phyloP scores from a whole-genome alignment of 2,113 vertebrate genomes.

The Tetraodon nigroviridis region DNA sequence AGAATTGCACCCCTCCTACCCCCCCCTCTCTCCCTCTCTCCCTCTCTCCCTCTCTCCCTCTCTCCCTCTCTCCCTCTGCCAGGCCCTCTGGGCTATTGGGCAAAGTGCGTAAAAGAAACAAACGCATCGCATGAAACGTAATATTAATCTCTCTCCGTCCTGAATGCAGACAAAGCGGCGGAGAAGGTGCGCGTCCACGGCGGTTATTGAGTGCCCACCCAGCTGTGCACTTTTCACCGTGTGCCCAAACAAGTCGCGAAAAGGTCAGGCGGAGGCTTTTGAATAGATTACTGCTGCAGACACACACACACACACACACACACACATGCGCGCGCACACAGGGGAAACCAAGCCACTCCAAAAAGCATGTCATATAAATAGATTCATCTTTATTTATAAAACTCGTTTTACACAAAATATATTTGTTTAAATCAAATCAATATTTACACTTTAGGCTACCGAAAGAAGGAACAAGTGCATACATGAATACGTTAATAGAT shows the following conservation, averaged over 20 bases:
- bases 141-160: conserved; percentile 75
- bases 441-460: conserved; percentile 80
- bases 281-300: conserved; percentile 52
- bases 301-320: conserved; percentile 14
- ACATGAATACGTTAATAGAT: conserved; percentile 63
- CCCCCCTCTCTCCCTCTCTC: conserved; percentile 6
- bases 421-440: conserved; percentile 79
- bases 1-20: conserved; percentile 45
- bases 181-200: conserved; percentile 62
- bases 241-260: conserved; percentile 56
- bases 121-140: conserved; percentile 72
- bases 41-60: conserved; percentile 3
- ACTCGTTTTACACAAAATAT: conserved; percentile 90
- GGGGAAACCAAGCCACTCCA: conserved; percentile 43
- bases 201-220: conserved; percentile 64
- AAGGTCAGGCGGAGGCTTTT: conserved; percentile 56
- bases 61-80: conserved; percentile 25
- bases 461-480: conserved; percentile 83
- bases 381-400: conserved; percentile 88
- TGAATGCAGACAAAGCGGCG: conserved; percentile 67
- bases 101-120: conserved; percentile 66
- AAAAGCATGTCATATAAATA: conserved; percentile 82
- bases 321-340: conserved; percentile 3
- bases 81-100: conserved; percentile 52
- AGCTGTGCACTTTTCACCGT: conserved; percentile 67